Evolutionary conservation across 35 echinoderm and acorn worm genomes (phyloP).

Genomic region (Anneissia japonica): DNA sequence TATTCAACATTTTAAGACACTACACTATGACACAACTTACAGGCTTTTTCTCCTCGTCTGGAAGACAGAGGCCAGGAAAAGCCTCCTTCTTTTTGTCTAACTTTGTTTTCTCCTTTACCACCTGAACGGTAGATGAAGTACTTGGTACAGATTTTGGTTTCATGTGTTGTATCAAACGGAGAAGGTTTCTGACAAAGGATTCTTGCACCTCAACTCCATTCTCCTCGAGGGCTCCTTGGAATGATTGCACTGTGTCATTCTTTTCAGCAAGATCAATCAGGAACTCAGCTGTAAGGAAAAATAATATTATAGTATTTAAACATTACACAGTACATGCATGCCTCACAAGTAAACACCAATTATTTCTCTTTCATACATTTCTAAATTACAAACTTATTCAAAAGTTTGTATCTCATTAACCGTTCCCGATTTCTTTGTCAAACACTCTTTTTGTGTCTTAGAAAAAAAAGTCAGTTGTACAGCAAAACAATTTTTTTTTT

Average conservation of each 20-base stretch:
- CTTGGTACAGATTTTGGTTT: constrained; percentile 42
- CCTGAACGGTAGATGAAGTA: background rate
- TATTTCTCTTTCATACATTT: background rate
- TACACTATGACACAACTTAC: background rate
- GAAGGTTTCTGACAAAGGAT: constrained; percentile 72
- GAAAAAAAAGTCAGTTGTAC: no score
- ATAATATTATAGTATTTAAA: no score
- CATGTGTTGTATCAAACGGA: constrained; percentile 88
- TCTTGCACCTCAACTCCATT: constrained; percentile 90
- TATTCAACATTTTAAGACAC: no score
- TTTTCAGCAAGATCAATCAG: constrained; percentile 82
- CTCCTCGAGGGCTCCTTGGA: constrained; percentile 57
- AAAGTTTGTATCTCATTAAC: no score
- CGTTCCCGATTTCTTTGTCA: no score
- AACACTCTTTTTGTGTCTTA: no score
- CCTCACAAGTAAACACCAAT: background rate
- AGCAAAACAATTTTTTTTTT: no score
- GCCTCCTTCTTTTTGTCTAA: constrained; percentile 56
- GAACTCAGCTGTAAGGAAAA: constrained; percentile 68
- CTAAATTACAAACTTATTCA: background rate
- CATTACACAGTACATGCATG: background rate
- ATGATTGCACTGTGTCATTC: constrained; percentile 62
- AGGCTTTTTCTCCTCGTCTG: constrained; percentile 44
- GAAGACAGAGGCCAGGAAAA: constrained; percentile 68
- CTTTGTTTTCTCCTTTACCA: constrained; percentile 7